phyloP scores from a whole-genome alignment of 2,888 invertebrate genomes.

The Hedya salicella region DNA sequence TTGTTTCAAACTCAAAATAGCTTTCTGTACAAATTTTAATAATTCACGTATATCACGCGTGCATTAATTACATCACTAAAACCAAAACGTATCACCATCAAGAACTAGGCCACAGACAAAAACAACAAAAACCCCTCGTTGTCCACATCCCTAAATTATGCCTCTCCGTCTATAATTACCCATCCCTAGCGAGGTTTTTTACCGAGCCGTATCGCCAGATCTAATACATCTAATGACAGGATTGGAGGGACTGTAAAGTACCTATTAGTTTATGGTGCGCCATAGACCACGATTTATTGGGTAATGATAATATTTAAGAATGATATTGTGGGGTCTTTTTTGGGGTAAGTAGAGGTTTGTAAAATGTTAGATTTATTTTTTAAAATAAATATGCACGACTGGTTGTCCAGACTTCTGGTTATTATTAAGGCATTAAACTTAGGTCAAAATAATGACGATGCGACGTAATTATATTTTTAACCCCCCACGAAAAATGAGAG shows the following conservation, averaged over 20 bases:
- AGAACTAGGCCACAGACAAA: constrained; percentile 32
- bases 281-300: constrained; percentile 46
- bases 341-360: constrained; percentile 42
- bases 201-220: constrained; percentile 65
- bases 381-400: constrained; percentile 9
- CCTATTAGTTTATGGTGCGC: constrained; percentile 60
- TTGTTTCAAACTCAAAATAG: no score
- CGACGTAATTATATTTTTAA: no score
- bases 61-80: no score
- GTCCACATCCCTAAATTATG: constrained; percentile 49
- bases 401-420: neutral
- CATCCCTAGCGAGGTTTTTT: constrained; percentile 51
- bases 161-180: constrained; percentile 50
- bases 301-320: constrained; percentile 41
- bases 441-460: neutral
- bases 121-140: constrained; percentile 41
- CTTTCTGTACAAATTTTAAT: no score
- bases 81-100: constrained; percentile 17
- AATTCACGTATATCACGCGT: no score
- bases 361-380: constrained; percentile 10
- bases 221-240: constrained; percentile 78
- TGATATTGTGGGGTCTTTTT: constrained; percentile 35
- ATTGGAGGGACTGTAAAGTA: constrained; percentile 64
- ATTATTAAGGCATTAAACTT: neutral
- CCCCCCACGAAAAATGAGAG: no score